These are phyloP conservation scores for Triplophysa siluroides DNA, from an alignment of 2,113 vertebrate genomes.

Conservation along the genomic window DNA sequence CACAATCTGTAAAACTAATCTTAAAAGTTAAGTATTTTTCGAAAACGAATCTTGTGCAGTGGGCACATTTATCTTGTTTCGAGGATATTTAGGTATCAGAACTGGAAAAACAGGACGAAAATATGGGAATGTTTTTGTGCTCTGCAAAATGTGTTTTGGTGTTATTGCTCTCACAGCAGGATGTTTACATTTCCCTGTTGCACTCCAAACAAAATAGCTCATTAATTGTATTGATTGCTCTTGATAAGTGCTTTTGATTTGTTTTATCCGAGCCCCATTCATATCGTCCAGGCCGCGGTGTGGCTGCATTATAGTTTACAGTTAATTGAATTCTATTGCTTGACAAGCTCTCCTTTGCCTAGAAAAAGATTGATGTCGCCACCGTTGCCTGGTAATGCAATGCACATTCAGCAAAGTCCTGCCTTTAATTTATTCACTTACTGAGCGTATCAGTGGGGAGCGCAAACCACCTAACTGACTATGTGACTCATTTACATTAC, in stretches of 20 bases:
- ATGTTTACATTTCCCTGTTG: neutral
- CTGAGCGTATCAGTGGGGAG: neutral
- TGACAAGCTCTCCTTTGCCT: neutral
- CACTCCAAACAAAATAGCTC: neutral
- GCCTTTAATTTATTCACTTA: neutral
- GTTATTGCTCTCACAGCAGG: neutral
- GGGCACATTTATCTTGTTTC: too few relatives aligned
- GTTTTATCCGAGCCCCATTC: conserved; percentile 12
- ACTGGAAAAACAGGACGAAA: too few relatives aligned
- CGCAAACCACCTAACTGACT: conserved; percentile 25
- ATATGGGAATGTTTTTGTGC: too few relatives aligned
- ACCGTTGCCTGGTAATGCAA: conserved; percentile 11
- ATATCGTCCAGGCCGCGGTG: neutral
- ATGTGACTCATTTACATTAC: neutral
- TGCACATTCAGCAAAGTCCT: neutral
- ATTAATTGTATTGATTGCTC: conserved; percentile 33
- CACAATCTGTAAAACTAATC: too few relatives aligned
- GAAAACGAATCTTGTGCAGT: too few relatives aligned
- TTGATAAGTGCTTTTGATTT: conserved; percentile 20
- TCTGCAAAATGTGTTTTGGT: neutral
- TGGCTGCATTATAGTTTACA: conserved; percentile 27
- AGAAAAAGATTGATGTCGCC: conserved; percentile 28
- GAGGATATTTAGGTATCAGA: too few relatives aligned
- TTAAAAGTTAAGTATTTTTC: too few relatives aligned
- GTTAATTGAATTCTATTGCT: conserved; percentile 30